Conservation (phyloP, 1,140 invertebrate species). For the Pissodes strobi region DNA sequence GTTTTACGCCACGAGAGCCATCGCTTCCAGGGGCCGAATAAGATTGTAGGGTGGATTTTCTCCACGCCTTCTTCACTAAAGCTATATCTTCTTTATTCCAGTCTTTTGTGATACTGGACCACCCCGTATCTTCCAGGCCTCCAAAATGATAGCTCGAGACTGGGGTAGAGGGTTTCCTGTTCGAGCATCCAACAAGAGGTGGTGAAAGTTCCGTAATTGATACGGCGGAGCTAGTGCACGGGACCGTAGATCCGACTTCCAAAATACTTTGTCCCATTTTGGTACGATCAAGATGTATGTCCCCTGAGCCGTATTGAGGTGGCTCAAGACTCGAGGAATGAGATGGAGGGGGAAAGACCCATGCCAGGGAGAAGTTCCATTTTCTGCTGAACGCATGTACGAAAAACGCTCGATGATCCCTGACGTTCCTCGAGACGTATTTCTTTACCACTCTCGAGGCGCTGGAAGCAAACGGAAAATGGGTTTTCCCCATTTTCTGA, state of each 20-base stretch:
- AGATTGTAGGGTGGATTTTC: slow-evolving; percentile 1
- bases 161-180: slow-evolving; percentile 18
- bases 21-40: slow-evolving; percentile 15
- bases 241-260: slow-evolving; percentile 49
- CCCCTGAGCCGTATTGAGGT: no score
- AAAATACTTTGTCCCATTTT: slow-evolving; percentile 51
- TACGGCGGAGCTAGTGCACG: slow-evolving; percentile 41
- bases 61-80: neutral
- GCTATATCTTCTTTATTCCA: neutral
- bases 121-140: slow-evolving; percentile 23
- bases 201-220: no score
- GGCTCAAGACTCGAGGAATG: no score
- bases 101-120: no score
- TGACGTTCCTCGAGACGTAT: slow-evolving; percentile 18
- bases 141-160: no score
- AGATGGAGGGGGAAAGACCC: slow-evolving; percentile 32
- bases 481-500: slow-evolving; percentile 25
- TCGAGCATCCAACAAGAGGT: no score
- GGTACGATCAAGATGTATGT: no score
- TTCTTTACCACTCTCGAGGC: slow-evolving; percentile 10
- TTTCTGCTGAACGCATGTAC: slow-evolving; percentile 37
- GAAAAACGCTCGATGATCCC: slow-evolving; percentile 26
- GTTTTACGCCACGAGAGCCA: neutral
- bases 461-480: slow-evolving; percentile 15
- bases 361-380: no score